Evolutionary conservation across 2,113 vertebrate genomes (phyloP).

Genomic region (Bos javanicus): DNA sequence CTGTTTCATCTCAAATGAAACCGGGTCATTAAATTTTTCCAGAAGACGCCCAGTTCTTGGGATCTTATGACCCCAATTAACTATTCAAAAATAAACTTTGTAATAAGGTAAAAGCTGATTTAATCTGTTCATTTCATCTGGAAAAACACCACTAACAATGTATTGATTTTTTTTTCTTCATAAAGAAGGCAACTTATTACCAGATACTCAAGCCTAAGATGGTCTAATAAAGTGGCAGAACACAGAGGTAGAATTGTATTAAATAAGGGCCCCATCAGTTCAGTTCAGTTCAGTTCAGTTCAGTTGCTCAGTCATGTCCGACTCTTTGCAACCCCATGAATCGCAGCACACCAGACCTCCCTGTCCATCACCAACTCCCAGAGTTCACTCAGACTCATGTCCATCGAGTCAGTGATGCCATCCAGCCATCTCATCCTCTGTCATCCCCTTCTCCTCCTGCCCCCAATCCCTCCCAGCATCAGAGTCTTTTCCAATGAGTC

Average conservation of each 20-base stretch:
- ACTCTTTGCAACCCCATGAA: too few species aligned
- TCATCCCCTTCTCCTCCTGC: too few species aligned
- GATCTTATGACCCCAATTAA: slow-evolving; percentile 25
- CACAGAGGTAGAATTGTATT: slow-evolving; percentile 28
- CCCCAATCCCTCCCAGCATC: too few species aligned
- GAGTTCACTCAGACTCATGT: too few species aligned
- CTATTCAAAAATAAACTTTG: slow-evolving; percentile 48
- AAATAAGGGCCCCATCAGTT: not conserved
- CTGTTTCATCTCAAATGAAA: slow-evolving; percentile 33
- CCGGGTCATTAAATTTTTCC: slow-evolving; percentile 39
- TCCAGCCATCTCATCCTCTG: too few species aligned
- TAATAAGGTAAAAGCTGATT: slow-evolving; percentile 51
- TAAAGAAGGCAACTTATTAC: slow-evolving; percentile 56
- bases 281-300: too few species aligned
- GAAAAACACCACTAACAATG: slow-evolving; percentile 46
- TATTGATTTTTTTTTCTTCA: slow-evolving; percentile 61
- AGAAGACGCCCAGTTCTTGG: slow-evolving; percentile 19
- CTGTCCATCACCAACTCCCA: too few species aligned
- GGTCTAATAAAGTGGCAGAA: slow-evolving; percentile 42
- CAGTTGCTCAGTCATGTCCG: too few species aligned
- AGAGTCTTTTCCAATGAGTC: too few species aligned
- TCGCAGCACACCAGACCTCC: too few species aligned
- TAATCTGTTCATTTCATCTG: slow-evolving; percentile 54
- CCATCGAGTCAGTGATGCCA: too few species aligned
- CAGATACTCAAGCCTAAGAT: not conserved